Percentiles rank a stretch among this genome's conserved stretches.
These are phyloP conservation scores for Bergia puertoricense DNA, from an alignment of 92 coral and sea anemone genomes.

Conservation along the genomic window DNA sequence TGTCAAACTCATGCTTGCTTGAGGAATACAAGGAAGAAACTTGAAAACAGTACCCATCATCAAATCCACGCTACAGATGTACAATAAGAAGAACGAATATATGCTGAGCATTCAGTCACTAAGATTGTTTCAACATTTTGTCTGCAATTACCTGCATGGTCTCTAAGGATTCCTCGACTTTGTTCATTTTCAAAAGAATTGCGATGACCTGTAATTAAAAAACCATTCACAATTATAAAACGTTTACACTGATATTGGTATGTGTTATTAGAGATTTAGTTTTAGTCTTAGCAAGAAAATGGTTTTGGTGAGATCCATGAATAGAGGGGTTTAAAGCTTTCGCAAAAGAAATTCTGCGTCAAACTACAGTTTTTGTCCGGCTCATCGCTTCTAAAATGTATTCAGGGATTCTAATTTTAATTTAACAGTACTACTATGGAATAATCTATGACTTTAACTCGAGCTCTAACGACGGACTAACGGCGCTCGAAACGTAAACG, in stretches of 20 bases:
- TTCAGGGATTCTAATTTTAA: no score
- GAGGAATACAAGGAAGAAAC: neutral
- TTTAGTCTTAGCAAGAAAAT: no score
- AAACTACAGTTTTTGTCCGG: neutral
- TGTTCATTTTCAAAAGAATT: constrained; percentile 4
- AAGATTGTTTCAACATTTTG: neutral
- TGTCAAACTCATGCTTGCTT: neutral
- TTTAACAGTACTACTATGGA: no score
- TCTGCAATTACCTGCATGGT: neutral
- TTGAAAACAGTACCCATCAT: constrained; percentile 24
- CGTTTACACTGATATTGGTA: neutral
- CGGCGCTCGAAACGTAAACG: no score
- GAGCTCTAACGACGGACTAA: no score
- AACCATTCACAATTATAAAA: neutral
- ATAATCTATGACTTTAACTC: no score
- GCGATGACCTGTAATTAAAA: neutral
- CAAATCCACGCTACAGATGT: constrained; percentile 7
- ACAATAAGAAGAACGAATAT: neutral
- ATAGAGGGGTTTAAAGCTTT: no score
- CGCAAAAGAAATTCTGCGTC: neutral
- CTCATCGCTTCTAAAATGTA: neutral
- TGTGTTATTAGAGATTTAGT: neutral
- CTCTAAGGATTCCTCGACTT: neutral
- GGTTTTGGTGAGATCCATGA: no score
- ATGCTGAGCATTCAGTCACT: neutral